Evolutionary conservation across 2,113 vertebrate genomes (phyloP), one percentile per base, ranked within the genome.

Genomic region (Dipodomys stephensi): DNA sequence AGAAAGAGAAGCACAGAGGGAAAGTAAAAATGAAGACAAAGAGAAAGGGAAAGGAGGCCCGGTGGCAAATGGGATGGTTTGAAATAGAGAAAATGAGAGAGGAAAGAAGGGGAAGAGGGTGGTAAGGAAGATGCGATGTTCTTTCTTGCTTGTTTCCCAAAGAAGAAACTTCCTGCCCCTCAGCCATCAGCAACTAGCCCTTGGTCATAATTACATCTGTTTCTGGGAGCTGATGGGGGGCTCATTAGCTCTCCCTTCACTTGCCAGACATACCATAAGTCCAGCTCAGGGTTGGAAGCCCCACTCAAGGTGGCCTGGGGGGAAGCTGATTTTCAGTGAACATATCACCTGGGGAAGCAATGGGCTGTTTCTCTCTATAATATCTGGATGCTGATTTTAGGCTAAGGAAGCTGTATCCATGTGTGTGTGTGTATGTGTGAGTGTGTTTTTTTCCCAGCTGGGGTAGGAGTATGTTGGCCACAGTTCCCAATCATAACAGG

Each of bases 61-160:
- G 20, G 25, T 57, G 18, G 5, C 53, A 87, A 49, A 27, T 0
- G 2, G 11, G n/a, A 35, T 10, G 16, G n/a, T 22, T 18, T 0
- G 2, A 74, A 16, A 44, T 7, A 23, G 19, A 91, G 23, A 30
- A 28, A 82, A 10, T 53, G 19, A 64, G 67, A n/a, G 68, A 46
- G 53, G 57, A 30, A n/a, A 53, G 19, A 20, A 30, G 49, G 15
- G 35, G 18, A 19, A 3, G 11, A 27, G 2, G 3, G 46, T 2
- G 0, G 1, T 0, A 28, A 15, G 35, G 49, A 64, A 3, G 35
- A 6, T 1, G 6, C 22, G 19, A 11, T 57, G 53, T 49, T 30
- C 4, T 39, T 20, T 27, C 30, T 19, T 0, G 46, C 8, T 22
- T 13, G 16, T 27, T 57, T 53, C 27, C 72, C 12, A 22, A 6